Evolutionary conservation across 2,113 vertebrate genomes (phyloP).

Genomic region (Diphyllodes magnificus): DNA sequence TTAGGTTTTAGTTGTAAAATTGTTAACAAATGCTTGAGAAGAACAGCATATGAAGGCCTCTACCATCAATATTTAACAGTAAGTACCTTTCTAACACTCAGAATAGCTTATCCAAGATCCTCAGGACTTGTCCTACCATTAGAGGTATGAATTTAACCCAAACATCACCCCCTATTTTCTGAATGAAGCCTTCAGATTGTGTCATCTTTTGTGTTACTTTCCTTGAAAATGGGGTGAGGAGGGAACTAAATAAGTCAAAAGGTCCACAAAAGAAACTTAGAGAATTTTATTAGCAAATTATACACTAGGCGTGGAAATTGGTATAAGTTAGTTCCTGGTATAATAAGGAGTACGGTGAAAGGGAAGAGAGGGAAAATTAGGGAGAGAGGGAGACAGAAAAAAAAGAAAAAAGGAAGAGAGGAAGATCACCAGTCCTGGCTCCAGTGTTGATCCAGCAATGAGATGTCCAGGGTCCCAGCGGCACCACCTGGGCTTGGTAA

Average conservation of each 20-base stretch:
- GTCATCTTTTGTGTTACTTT: neutral
- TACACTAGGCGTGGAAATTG: neutral
- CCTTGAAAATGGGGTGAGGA: neutral
- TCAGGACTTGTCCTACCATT: neutral
- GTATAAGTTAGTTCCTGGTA: neutral
- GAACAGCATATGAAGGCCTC: neutral
- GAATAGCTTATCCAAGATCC: neutral
- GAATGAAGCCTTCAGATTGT: neutral
- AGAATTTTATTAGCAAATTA: neutral
- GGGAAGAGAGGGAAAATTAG: neutral
- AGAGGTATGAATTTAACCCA: neutral
- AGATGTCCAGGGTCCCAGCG: neutral
- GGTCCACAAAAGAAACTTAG: neutral
- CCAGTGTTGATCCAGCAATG: neutral
- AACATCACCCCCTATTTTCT: neutral
- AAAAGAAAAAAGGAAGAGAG: neutral
- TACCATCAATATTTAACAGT: neutral
- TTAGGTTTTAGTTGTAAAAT: neutral
- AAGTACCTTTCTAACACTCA: neutral
- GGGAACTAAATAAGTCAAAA: neutral
- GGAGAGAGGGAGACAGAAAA: neutral
- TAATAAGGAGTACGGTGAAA: neutral
- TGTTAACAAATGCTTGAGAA: neutral
- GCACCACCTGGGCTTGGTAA: neutral
- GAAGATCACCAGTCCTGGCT: neutral